Evolutionary conservation across 2,113 vertebrate species (phyloP), one percentile per base, ranked within the genome.

Genomic region (Aepyceros melampus): DNA sequence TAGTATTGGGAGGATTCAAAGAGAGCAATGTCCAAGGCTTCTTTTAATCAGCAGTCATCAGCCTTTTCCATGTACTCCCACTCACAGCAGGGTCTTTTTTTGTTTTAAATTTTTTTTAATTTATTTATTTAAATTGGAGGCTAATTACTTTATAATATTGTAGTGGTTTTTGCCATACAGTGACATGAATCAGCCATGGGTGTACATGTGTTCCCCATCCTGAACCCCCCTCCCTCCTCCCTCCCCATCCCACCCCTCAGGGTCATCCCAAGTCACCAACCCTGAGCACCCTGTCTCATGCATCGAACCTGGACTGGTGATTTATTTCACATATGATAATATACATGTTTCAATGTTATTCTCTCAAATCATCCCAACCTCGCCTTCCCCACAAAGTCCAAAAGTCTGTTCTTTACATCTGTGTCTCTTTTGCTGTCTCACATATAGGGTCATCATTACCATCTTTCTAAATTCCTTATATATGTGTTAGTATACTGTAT

Each of bases 271-370:
- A 0, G 5, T n/a, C 67, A 36, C n/a, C 9, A 36, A 2, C n/a
- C n/a, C n/a, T 71, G 67, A 71, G 67, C n/a, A 40, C n/a, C 5
- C 67, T 23, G n/a, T 36, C 67, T 71, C n/a, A 71, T 23, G 8
- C n/a, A 40, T 23, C 0, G 0, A 71, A 71, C 9, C n/a, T 40
- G 67, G 67, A 71, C 67, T 71, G n/a, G n/a, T 0, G 2, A 71
- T 10, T 19, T 23, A 6, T 23, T 71, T 71, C 67, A 36, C 5
- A 36, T 71, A 71, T 23, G 19, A 40, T 71, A 71, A 23, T 71
- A 36, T 23, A 71, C n/a, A 71, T 21, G 67, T 23, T 36, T 71
- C 67, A 36, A 5, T 71, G n/a, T 0, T 40, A 36, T 40, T 71
- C 19, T 40, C 19, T 12, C 67, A 71, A 23, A 71, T 23, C 67